phyloP scores from a whole-genome alignment of 2,113 vertebrate species.

The Alosa alosa region DNA sequence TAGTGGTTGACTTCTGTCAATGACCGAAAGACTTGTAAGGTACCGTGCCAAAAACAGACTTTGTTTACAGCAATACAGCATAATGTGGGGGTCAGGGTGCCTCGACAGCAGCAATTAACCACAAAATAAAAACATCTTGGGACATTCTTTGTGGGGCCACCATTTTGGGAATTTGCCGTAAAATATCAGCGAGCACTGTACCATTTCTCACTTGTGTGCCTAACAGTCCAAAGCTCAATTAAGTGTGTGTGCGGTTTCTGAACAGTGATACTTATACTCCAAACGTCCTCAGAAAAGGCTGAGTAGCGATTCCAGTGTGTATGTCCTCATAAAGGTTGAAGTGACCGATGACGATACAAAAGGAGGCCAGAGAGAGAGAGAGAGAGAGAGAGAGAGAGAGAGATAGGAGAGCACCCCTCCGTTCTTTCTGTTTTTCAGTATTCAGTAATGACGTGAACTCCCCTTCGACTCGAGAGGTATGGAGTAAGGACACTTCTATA shows the following conservation, averaged over 20 bases:
- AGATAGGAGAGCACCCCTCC: neutral
- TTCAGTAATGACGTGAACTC: constrained; percentile 11
- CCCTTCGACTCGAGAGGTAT: constrained; percentile 54
- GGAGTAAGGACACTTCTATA: constrained; percentile 75
- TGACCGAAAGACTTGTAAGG: neutral
- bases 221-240: constrained; percentile 67
- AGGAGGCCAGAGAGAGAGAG: neutral
- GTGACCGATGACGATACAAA: constrained; percentile 18
- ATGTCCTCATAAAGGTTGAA: neutral
- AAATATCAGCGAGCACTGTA: constrained; percentile 29
- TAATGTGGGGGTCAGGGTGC: neutral
- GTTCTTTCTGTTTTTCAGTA: neutral
- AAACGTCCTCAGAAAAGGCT: constrained; percentile 52
- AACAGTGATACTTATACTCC: constrained; percentile 45
- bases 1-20: constrained; percentile 7
- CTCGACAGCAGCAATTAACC: neutral
- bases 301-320: constrained; percentile 66
- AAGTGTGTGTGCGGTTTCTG: constrained; percentile 32
- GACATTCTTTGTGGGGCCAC: constrained; percentile 6
- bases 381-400: neutral
- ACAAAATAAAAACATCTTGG: neutral
- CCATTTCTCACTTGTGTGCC: constrained; percentile 33
- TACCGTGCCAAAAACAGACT: neutral
- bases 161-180: constrained; percentile 23
- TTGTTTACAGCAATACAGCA: neutral